Evolutionary conservation across 2,797 vertebrate species (phyloP), one percentile per base, ranked within the genome.

Genomic region (Sebastes paucispinis): DNA sequence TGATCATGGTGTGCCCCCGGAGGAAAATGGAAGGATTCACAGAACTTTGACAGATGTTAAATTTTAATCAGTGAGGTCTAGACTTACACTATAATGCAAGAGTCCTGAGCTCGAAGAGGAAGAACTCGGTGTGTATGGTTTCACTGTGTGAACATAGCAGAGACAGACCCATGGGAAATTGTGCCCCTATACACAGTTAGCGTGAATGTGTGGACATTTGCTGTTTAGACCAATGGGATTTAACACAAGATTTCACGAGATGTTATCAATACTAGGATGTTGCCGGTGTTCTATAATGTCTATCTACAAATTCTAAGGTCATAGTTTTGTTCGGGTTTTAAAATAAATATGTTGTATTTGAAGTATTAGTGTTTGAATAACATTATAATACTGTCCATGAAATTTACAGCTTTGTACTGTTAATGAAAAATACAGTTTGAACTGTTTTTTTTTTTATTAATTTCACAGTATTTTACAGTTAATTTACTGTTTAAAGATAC

Each of bases 1-100:
- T 88, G 92, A 87, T 88, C 79, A 87, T 14, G 75, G 73, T 72
- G 85, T 66, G 70, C 85, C 91, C 91, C 87, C 82, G 36, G 81
- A 92, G 92, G 85, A 85, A 90, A 93, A 93, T 88, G 77, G 76
- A 92, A 93, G 93, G 90, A 95, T 94, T 93, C 89, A 91, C 87
- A 88, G 81, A 87, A 91, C 87, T 93, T 91, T 91, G 91, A 81
- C 90, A 91, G 89, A 93, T 93, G 91, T 93, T 93, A 87, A 70
- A 88, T 88, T 92, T 91, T 91, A 91, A 93, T 89, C 87, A 89
- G 77, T 59, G 80, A 43, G 68, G 82, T 93, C 91, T 91, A 83
- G 83, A 89, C 87, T 86, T 81, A 39, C 47, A 80, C 62, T 31
- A 22, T 39, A 39, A 39, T 6, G 64, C 3, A 52, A 66, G 69